A percentile compares a stretch with the other conserved stretches of the same genome.
Conservation (phyloP, 2,888 invertebrate genomes). For the Steinernema scapterisci region DNA sequence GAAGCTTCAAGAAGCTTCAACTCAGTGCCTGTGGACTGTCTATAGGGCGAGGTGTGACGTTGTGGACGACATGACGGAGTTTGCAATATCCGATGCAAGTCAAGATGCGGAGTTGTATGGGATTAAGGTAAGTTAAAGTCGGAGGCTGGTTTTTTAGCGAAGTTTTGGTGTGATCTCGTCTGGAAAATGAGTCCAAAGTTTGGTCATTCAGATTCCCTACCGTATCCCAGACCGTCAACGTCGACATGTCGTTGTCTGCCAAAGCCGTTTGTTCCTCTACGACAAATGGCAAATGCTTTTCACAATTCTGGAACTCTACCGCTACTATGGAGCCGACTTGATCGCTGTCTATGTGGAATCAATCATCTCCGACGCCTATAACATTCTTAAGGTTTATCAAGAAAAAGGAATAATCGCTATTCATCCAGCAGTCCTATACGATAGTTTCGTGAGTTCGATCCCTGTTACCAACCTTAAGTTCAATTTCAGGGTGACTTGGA, state of each 20-base stretch:
- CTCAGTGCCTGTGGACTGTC: constrained; percentile 16
- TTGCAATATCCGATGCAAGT: background rate
- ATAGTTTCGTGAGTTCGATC: background rate
- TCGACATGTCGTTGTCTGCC: constrained; percentile 31
- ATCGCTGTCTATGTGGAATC: constrained; percentile 33
- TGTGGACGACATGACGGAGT: constrained; percentile 12
- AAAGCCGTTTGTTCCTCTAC: constrained; percentile 35
- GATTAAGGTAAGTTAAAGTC: background rate
- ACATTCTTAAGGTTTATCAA: constrained; percentile 31
- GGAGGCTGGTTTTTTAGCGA: too few species aligned
- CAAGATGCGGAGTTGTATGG: background rate
- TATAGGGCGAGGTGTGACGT: constrained; percentile 10
- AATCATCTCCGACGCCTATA: constrained; percentile 25
- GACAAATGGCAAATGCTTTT: constrained; percentile 35
- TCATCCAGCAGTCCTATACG: constrained; percentile 20
- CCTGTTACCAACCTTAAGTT: background rate
- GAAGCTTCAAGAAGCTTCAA: background rate
- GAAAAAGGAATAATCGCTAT: constrained; percentile 28
- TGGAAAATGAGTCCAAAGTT: too few species aligned
- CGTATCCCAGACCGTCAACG: background rate
- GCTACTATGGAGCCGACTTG: constrained; percentile 32
- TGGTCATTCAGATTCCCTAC: constrained; percentile 12
- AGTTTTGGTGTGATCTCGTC: too few species aligned
- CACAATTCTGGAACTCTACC: constrained; percentile 35
- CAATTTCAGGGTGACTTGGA: background rate